These are phyloP conservation scores for Amblyornis subalaris DNA, from an alignment of 2,113 vertebrate species.

Conservation along the genomic window DNA sequence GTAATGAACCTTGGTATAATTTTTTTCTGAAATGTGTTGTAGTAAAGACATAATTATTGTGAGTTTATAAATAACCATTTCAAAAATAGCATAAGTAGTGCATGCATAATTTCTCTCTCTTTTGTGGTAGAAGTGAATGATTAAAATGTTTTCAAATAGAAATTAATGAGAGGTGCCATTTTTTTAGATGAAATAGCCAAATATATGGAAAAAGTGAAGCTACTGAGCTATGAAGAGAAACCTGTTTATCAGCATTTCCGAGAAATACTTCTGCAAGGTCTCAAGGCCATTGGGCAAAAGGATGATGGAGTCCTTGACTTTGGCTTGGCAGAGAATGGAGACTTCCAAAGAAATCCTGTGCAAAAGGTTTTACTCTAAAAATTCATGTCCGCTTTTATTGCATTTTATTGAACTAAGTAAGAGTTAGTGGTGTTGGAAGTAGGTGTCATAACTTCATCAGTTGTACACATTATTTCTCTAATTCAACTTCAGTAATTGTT, in stretches of 20 bases:
- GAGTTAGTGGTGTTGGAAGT: neutral
- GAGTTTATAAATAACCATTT: conserved; percentile 29
- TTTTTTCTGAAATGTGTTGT: conserved; percentile 10
- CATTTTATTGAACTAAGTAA: neutral
- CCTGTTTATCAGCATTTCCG: conserved; percentile 84
- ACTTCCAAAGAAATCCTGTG: neutral
- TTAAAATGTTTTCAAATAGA: conserved; percentile 15
- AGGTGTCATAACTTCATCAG: neutral
- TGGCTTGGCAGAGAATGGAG: conserved; percentile 60
- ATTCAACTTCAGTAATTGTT: neutral
- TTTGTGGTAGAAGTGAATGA: neutral
- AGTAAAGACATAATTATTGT: conserved; percentile 24
- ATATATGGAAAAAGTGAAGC: conserved; percentile 86
- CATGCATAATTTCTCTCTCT: neutral
- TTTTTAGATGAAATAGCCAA: conserved; percentile 84
- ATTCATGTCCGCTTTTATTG: neutral
- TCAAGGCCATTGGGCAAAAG: conserved; percentile 77
- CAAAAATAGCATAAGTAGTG: neutral
- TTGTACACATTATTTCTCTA: neutral
- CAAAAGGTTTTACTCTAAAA: conserved; percentile 66
- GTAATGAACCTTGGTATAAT: conserved; percentile 10
- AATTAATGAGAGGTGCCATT: conserved; percentile 36
- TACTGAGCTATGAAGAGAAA: conserved; percentile 81
- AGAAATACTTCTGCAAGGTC: conserved; percentile 82
- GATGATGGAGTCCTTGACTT: conserved; percentile 86